Evolutionary conservation across 2,888 invertebrate genomes (phyloP).

Genomic region (Diplazon laetatorius): DNA sequence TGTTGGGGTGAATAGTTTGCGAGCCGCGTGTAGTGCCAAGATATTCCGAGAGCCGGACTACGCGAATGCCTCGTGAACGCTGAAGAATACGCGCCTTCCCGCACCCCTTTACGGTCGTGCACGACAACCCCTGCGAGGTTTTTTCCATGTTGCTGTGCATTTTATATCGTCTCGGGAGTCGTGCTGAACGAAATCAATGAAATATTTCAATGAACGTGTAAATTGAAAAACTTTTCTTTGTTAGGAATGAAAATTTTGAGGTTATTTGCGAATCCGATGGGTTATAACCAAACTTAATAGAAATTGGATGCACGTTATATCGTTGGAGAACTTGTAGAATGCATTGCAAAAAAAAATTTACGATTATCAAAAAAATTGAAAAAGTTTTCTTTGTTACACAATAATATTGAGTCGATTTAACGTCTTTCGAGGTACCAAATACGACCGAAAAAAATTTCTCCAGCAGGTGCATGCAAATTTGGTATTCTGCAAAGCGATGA

Average conservation of each 20-base stretch:
- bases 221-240: conserved; percentile 16
- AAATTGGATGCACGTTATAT: neutral
- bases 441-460: neutral
- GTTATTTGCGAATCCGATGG: neutral
- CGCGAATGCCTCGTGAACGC: conserved; percentile 42
- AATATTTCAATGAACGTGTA: neutral
- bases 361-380: neutral
- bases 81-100: conserved; percentile 5
- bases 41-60: conserved; percentile 4
- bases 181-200: neutral
- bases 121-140: conserved; percentile 7
- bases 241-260: neutral
- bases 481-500: neutral
- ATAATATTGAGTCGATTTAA: neutral
- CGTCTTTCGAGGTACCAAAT: neutral
- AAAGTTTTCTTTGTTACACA: conserved; percentile 35
- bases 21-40: neutral
- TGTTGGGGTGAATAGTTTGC: conserved; percentile 16
- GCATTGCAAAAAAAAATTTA: neutral
- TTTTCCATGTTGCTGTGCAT: neutral
- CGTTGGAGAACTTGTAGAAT: neutral
- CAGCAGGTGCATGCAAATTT: neutral
- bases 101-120: conserved; percentile 3
- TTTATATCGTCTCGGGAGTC: neutral
- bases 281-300: neutral